Evolutionary conservation across 2,797 vertebrate genomes (phyloP).

Genomic region (Rhynchonycteris naso): DNA sequence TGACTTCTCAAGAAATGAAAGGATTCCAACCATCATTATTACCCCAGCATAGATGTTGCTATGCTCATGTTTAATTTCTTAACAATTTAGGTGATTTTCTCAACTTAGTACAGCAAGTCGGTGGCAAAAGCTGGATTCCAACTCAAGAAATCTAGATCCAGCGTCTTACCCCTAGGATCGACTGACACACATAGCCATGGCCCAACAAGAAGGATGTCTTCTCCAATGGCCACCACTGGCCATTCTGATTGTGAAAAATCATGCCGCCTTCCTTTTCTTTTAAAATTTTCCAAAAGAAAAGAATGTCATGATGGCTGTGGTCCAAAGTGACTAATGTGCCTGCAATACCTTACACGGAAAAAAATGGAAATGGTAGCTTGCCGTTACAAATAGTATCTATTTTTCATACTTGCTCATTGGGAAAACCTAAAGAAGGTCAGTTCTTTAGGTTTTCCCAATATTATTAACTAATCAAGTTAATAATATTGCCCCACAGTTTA

Average conservation of each 20-base stretch:
- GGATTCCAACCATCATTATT: neutral
- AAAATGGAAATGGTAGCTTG: conserved; percentile 48
- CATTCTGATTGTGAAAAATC: neutral
- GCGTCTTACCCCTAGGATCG: neutral
- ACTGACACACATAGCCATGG: neutral
- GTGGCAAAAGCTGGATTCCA: neutral
- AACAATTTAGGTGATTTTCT: neutral
- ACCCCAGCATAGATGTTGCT: neutral
- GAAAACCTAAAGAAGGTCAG: conserved; percentile 72
- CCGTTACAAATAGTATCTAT: conserved; percentile 43
- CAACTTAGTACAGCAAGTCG: neutral
- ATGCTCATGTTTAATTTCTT: neutral
- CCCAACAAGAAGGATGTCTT: neutral
- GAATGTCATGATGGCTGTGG: neutral
- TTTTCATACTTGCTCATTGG: conserved; percentile 50
- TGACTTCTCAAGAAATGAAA: neutral
- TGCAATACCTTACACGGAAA: conserved; percentile 38
- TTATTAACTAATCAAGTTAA: conserved; percentile 46
- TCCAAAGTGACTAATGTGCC: neutral
- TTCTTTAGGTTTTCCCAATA: too few species aligned
- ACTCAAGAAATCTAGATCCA: neutral
- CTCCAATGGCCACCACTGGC: neutral
- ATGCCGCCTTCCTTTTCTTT: neutral
- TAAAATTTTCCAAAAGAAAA: neutral
- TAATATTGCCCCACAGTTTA: neutral